phyloP scores from a whole-genome alignment of 1,140 invertebrate species.

The Pseudobourletiella spinata region DNA sequence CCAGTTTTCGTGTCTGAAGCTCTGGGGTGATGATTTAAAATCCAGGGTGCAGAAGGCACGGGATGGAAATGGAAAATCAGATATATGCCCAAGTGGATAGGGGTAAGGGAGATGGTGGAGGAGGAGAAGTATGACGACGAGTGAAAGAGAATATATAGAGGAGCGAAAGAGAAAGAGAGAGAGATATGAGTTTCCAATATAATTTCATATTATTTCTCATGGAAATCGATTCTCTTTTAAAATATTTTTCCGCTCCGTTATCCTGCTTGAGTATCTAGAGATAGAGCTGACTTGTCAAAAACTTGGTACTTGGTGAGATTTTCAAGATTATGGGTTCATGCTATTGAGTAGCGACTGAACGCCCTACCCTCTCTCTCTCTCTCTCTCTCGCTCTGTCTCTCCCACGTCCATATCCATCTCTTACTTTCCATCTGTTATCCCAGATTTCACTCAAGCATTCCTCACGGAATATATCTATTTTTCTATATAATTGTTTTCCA shows the following conservation, averaged over 20 bases:
- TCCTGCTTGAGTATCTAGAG: constrained; percentile 4
- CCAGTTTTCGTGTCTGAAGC: no score
- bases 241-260: constrained; percentile 21
- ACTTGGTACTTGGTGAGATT: constrained; percentile 26
- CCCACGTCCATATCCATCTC: constrained; percentile 2
- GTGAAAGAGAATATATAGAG: background rate
- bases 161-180: constrained; percentile 1
- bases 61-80: no score
- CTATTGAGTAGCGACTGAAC: background rate
- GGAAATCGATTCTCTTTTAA: constrained; percentile 18
- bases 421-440: background rate
- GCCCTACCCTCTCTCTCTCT: background rate
- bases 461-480: no score
- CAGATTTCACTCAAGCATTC: no score
- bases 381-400: background rate
- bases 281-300: constrained; percentile 27
- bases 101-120: background rate
- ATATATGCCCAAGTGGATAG: background rate
- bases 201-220: constrained; percentile 21
- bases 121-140: background rate
- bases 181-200: constrained; percentile 4
- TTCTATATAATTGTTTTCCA: no score
- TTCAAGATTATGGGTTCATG: constrained; percentile 20
- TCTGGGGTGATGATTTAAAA: no score
- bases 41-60: no score